These are phyloP conservation scores for Cenopis cana DNA, from an alignment of 2,888 invertebrate genomes.

Conservation along the genomic window DNA sequence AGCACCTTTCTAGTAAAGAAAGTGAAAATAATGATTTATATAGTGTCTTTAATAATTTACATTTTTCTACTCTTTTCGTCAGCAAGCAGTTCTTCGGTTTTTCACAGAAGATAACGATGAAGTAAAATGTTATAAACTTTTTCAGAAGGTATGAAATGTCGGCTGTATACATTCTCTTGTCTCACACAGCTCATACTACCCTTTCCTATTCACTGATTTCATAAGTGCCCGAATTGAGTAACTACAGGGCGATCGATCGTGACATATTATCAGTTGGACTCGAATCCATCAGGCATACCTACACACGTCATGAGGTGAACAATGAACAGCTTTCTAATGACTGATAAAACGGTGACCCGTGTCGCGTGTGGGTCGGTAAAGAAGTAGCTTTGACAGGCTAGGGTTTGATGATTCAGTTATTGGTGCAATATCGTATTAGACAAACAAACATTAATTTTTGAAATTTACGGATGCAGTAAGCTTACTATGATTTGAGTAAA, in stretches of 20 bases:
- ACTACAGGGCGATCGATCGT: slow-evolving; percentile 73
- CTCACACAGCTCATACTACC: neutral
- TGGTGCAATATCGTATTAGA: neutral
- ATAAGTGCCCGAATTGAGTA: slow-evolving; percentile 55
- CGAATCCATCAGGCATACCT: slow-evolving; percentile 66
- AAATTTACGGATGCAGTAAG: no score
- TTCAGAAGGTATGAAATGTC: no score
- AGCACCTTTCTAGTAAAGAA: no score
- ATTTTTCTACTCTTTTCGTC: no score
- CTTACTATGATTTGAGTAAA: neutral
- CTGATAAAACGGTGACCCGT: slow-evolving; percentile 62
- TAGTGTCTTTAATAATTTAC: no score
- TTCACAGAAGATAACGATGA: neutral
- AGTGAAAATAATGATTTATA: neutral
- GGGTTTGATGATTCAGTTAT: slow-evolving; percentile 20
- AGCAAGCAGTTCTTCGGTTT: no score
- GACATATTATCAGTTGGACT: slow-evolving; percentile 69
- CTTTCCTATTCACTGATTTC: slow-evolving; percentile 42
- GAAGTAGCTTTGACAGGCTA: slow-evolving; percentile 27
- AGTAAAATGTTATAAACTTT: neutral
- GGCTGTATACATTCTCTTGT: neutral
- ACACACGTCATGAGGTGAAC: slow-evolving; percentile 71
- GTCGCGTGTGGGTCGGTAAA: slow-evolving; percentile 43
- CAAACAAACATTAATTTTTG: neutral
- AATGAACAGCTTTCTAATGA: slow-evolving; percentile 78